These are phyloP conservation scores for Catalaphyllia jardinei DNA, from an alignment of 64 coral and sea anemone genomes.

Conservation along the genomic window DNA sequence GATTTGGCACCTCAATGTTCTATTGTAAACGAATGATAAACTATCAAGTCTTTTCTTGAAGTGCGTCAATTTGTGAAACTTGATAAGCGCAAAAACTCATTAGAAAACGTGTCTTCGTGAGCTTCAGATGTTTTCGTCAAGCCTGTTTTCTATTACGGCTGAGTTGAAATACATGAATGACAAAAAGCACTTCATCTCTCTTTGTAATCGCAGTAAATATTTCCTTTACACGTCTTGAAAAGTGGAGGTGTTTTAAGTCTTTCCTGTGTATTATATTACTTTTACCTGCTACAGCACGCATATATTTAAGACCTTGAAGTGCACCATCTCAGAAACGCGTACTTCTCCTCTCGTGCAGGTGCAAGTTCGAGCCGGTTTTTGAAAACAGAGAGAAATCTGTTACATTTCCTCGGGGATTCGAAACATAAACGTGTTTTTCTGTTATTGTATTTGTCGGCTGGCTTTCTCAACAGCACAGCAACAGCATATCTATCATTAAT, in stretches of 20 bases:
- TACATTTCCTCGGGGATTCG: too few relatives aligned
- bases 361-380: too few relatives aligned
- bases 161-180: background rate
- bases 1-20: background rate
- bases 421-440: too few relatives aligned
- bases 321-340: too few relatives aligned
- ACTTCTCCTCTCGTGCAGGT: too few relatives aligned
- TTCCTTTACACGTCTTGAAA: background rate
- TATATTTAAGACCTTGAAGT: too few relatives aligned
- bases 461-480: too few relatives aligned
- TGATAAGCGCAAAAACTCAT: constrained; percentile 2
- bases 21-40: constrained; percentile 3
- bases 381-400: too few relatives aligned
- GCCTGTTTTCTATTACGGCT: background rate
- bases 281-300: too few relatives aligned
- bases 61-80: background rate
- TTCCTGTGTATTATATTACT: too few relatives aligned
- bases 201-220: background rate
- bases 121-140: background rate
- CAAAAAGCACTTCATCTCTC: background rate
- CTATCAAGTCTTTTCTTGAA: background rate
- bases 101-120: background rate
- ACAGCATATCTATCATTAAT: too few relatives aligned
- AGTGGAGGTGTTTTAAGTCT: background rate
- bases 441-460: too few relatives aligned